A percentile compares a stretch with the other conserved stretches of the same genome.
Evolutionary conservation across 2,113 vertebrate genomes (phyloP).

Genomic region (Megaleporinus macrocephalus): DNA sequence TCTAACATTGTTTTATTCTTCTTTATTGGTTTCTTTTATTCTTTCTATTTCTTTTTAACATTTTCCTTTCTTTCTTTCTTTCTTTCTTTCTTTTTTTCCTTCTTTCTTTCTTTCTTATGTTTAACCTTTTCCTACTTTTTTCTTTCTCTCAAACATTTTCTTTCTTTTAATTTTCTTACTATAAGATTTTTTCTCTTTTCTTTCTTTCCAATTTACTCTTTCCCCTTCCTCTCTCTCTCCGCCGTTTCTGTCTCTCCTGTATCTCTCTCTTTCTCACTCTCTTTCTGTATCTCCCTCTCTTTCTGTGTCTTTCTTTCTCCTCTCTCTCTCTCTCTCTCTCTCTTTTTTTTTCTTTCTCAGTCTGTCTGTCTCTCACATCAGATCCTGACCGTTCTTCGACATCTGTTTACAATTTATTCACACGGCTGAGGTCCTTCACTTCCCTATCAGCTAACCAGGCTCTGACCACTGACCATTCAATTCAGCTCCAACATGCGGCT

Average conservation of each 20-base stretch:
- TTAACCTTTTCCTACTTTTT: too few species aligned
- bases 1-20: too few species aligned
- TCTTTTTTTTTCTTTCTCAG: not conserved
- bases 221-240: not conserved
- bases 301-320: not conserved
- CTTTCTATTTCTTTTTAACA: too few species aligned
- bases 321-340: slow-evolving; percentile 27
- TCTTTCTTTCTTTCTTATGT: too few species aligned
- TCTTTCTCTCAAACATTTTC: too few species aligned
- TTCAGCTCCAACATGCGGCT: slow-evolving; percentile 17
- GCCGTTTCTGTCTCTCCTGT: not conserved
- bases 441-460: slow-evolving; percentile 35
- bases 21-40: too few species aligned
- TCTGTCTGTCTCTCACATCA: not conserved
- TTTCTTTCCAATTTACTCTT: not conserved
- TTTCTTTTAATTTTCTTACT: too few species aligned
- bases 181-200: too few species aligned
- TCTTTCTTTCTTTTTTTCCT: too few species aligned
- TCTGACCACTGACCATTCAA: slow-evolving; percentile 15
- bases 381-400: slow-evolving; percentile 19
- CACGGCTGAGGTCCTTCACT: slow-evolving; percentile 38
- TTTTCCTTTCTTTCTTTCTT: too few species aligned
- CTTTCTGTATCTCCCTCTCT: not conserved
- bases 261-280: not conserved
- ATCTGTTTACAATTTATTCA: slow-evolving; percentile 51